Conservation (phyloP, 1,140 invertebrate species). For the Drosophila equinoxialis region DNA sequence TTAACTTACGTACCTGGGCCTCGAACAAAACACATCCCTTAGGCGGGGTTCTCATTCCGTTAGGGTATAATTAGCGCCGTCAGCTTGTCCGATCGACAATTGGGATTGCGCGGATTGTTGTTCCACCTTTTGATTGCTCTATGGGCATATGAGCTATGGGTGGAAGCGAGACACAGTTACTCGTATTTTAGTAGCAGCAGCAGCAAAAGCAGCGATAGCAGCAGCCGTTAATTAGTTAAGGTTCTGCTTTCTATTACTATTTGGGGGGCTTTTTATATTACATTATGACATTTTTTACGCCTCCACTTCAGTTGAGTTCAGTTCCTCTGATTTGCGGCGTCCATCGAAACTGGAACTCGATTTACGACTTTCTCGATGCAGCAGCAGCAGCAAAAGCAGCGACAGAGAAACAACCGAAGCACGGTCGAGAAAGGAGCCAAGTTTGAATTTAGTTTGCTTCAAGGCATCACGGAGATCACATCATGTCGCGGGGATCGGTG, state of each 20-base stretch:
- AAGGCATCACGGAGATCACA: slow-evolving; percentile 18
- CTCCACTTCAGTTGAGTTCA: slow-evolving; percentile 3
- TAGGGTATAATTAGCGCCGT: slow-evolving; percentile 6
- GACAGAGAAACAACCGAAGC: slow-evolving; percentile 7
- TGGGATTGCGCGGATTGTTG: slow-evolving; percentile 20
- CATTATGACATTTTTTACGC: slow-evolving; percentile 20
- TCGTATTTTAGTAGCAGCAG: background rate
- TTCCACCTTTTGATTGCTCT: slow-evolving; percentile 42
- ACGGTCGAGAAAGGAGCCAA: slow-evolving; percentile 1
- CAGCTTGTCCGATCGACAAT: slow-evolving; percentile 1
- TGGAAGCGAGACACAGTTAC: slow-evolving; percentile 14
- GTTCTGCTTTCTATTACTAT: slow-evolving; percentile 33
- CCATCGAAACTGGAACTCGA: slow-evolving; percentile 20
- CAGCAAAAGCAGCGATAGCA: slow-evolving; percentile 8
- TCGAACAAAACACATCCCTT: too few relatives aligned
- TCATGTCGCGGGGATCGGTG: slow-evolving; percentile 54
- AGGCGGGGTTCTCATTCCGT: background rate
- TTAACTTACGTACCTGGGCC: too few relatives aligned
- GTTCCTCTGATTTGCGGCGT: background rate
- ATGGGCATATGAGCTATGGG: slow-evolving; percentile 15
- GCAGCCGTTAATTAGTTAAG: slow-evolving; percentile 41
- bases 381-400: slow-evolving; percentile 9
- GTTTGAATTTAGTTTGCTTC: slow-evolving; percentile 52
- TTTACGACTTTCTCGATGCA: slow-evolving; percentile 37
- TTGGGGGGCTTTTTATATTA: slow-evolving; percentile 33